phyloP scores from a whole-genome alignment of 2,888 invertebrate genomes.

The Cylloceria caligata region DNA sequence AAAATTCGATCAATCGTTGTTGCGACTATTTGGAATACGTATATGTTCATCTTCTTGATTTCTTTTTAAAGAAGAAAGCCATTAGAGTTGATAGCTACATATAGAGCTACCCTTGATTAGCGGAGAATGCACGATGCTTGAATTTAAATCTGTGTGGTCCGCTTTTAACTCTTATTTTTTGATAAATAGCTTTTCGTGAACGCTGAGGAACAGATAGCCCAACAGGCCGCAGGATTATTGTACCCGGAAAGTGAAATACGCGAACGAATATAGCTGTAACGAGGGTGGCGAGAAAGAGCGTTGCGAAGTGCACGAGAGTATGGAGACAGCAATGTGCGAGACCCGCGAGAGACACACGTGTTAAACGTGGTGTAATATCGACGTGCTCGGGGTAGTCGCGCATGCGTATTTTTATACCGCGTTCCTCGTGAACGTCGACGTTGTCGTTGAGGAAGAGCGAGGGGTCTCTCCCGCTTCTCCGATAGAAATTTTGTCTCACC shows the following conservation, averaged over 20 bases:
- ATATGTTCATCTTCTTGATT: neutral
- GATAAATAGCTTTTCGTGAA: constrained; percentile 14
- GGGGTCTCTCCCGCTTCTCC: constrained; percentile 25
- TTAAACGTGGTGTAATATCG: constrained; percentile 75
- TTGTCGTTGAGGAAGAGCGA: constrained; percentile 17
- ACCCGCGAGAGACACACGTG: constrained; percentile 57
- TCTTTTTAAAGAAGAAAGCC: neutral
- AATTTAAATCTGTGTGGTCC: constrained; percentile 20
- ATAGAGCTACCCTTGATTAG: constrained; percentile 16
- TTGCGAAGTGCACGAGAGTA: constrained; percentile 19
- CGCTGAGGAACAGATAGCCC: constrained; percentile 31
- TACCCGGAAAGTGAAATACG: constrained; percentile 50
- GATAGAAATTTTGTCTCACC: constrained; percentile 57
- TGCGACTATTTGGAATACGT: neutral
- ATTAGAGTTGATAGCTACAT: neutral
- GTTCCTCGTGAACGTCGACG: constrained; percentile 28
- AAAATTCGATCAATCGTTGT: too few species aligned
- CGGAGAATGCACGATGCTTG: neutral
- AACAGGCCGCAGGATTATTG: constrained; percentile 39
- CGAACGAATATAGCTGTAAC: constrained; percentile 48
- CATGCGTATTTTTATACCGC: constrained; percentile 68
- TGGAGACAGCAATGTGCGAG: constrained; percentile 31
- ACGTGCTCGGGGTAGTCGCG: constrained; percentile 69
- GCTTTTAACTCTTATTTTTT: constrained; percentile 15
- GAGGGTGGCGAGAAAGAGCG: constrained; percentile 40